Base-by-base conservation (phyloP, 2,888 invertebrate species). In the Orthosia gothica region DNA sequence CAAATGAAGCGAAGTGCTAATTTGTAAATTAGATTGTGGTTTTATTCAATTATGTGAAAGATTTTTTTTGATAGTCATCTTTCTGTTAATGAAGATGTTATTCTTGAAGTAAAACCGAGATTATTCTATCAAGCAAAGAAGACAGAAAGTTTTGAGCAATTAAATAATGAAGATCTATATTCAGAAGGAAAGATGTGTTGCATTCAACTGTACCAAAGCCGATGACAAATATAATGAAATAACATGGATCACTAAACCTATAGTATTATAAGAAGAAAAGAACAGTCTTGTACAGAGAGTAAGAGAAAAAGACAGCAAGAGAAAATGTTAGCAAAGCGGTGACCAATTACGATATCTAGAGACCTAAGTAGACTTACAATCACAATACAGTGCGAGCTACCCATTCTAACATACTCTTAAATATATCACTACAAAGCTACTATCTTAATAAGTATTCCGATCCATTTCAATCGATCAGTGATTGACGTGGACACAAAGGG, bases 401-500 rank as follows among this genome's bases (percentile, higher is more conserved):
- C 13, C 40, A 67, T 75, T 68, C 52, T 55, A 62, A 50, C 47
- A 45, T 52, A 54, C 63, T 64, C 66, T 65, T 59, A 74, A 74
- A 63, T 82, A 67, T 49, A 83, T 74, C 58, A 70, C 50, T 74
- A 80, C 66, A 73, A 70, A 69, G 58, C 79, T 80, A 76, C 74
- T 83, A 85, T 86, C 88, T 87, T 86, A 85, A 87, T 87, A 87
- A 81, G 81, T 85, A 81, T 73, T 69, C 88, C 87, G 83, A 87
- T 88, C 82, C 87, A 81, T 87, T 88, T 85, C 89, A 88, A 91
- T 92, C 91, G 87, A 91, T 93, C 91, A 93, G 88, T 91, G 93
- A 93, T 93, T 92, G 92, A 93, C 92, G 91, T 85, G 79, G 73
- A 79, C 79, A 93, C 92, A 93, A 93, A 91, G 80, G 89, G 88